phyloP scores from a whole-genome alignment of 2,113 vertebrate species.

The Solea senegalensis region DNA sequence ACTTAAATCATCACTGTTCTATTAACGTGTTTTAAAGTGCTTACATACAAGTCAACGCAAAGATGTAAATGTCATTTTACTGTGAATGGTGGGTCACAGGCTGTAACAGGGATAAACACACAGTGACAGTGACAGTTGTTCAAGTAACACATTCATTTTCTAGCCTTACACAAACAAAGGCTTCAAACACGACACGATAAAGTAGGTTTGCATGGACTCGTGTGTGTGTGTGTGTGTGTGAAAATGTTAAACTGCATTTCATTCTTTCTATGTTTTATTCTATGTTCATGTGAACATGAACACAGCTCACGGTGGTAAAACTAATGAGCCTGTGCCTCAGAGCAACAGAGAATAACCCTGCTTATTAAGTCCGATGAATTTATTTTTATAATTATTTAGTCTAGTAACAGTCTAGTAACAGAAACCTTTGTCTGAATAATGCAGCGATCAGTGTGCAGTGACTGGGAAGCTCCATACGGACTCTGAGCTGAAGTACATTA shows the following conservation, averaged over 20 bases:
- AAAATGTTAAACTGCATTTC: constrained; percentile 26
- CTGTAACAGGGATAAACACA: too few relatives aligned
- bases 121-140: too few relatives aligned
- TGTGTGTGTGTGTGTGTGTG: neutral
- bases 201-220: neutral
- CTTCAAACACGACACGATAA: constrained; percentile 13
- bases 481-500: constrained; percentile 49
- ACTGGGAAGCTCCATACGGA: constrained; percentile 46
- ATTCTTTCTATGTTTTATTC: constrained; percentile 13
- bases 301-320: constrained; percentile 34
- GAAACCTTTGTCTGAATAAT: constrained; percentile 64
- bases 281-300: constrained; percentile 50
- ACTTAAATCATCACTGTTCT: too few relatives aligned
- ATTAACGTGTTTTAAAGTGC: too few relatives aligned
- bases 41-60: too few relatives aligned
- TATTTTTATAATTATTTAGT: too few relatives aligned
- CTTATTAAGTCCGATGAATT: constrained; percentile 38
- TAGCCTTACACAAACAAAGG: neutral
- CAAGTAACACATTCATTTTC: too few relatives aligned
- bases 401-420: constrained; percentile 44
- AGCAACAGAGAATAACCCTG: constrained; percentile 28
- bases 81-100: too few relatives aligned
- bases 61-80: too few relatives aligned
- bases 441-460: constrained; percentile 26
- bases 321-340: constrained; percentile 44